Evolutionary conservation across 2,888 invertebrate species (phyloP).

Genomic region (Cephus spinipes): DNA sequence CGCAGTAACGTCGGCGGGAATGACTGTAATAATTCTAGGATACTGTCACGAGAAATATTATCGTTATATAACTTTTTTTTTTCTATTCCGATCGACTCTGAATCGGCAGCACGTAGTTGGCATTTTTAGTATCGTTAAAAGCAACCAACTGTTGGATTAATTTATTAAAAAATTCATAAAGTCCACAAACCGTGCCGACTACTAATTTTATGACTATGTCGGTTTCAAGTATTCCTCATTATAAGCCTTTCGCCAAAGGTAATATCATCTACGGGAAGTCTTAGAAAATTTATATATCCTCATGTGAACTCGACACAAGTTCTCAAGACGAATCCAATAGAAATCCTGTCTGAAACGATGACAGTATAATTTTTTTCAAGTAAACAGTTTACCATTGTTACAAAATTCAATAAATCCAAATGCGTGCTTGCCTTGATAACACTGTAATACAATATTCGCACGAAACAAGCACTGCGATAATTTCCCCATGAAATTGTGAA

Average conservation of each 20-base stretch:
- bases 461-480: neutral
- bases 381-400: neutral
- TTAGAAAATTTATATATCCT: neutral
- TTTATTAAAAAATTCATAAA: neutral
- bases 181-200: neutral
- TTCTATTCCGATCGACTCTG: neutral
- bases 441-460: neutral
- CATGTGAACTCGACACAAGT: neutral
- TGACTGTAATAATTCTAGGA: neutral
- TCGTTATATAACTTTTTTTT: neutral
- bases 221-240: neutral
- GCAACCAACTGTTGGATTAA: neutral
- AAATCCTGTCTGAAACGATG: neutral
- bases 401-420: neutral
- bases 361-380: neutral
- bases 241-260: neutral
- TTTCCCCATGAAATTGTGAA: neutral
- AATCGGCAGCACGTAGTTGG: neutral
- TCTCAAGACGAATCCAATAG: neutral
- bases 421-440: neutral
- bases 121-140: neutral
- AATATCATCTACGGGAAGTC: neutral
- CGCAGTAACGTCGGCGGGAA: neutral
- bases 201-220: neutral
- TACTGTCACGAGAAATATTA: neutral